Evolutionary conservation across 1,140 invertebrate species (phyloP), one percentile per base, ranked within the genome.

Genomic region (Drosophila mayri): DNA sequence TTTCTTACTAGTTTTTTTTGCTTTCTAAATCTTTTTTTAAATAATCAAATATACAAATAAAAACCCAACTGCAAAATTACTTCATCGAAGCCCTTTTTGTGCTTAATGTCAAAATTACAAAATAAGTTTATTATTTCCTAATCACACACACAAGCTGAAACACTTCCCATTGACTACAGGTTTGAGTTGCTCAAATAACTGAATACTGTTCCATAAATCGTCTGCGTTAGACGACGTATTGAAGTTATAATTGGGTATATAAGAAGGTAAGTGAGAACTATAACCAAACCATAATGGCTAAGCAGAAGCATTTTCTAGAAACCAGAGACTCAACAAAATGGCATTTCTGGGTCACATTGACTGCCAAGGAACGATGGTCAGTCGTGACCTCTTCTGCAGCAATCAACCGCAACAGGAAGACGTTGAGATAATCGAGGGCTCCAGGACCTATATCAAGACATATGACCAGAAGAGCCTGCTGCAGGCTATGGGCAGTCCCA

Each of bases 271-370:
- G 52, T 22, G 7, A 11, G 22, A 18, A 7, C 4, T 11, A 7
- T 1, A 25, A 1, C 16, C 18, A 20, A 35, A 30, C 0, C 5
- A 11, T 9, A 1, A 9, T n/a, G 0, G 7, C 25, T 25, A 18
- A 50, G 2, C 16, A 14, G 9, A 18, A 18, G 0, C 20, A n/a
- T 9, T 9, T 8, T 8, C n/a, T 18, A 28, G 18, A 14, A 41
- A 11, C 1, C n/a, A 8, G 32, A n/a, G 49, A 37, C 25, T 22
- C 22, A 52, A 14, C 10, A 8, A 52, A 47, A 87, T 87, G 83
- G 83, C 83, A 28, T 87, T 87, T 47, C 41, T 83, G 9, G 84
- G 83, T 30, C 84, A 65, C 18, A 41, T 84, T 35, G 70, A 83
- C 22, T 64, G 35, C 6, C 20, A 40, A 5, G 76, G 64, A 43